A percentile compares a stretch with the other conserved stretches of the same genome.
Conservation (phyloP, 2,113 vertebrate genomes). For the Ibidorhyncha struthersii region DNA sequence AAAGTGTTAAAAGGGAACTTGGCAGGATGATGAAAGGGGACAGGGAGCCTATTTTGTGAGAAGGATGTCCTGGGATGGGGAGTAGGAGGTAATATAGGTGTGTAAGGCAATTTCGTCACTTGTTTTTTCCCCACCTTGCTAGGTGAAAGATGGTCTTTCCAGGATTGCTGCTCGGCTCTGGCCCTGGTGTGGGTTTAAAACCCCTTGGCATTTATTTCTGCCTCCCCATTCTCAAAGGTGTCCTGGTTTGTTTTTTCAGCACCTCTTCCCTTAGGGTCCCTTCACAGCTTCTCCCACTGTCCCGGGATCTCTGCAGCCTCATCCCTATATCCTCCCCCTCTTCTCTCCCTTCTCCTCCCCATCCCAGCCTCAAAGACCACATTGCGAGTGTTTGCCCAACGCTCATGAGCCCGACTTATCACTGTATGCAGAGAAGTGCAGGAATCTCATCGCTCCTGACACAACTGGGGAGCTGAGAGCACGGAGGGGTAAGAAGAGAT, state of each 20-base stretch:
- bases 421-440: neutral
- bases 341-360: neutral
- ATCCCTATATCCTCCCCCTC: neutral
- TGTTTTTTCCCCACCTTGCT: neutral
- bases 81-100: neutral
- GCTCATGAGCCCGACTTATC: neutral
- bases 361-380: neutral
- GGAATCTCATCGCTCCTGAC: neutral
- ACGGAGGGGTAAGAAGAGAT: neutral
- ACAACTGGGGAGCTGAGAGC: neutral
- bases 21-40: neutral
- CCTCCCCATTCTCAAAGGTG: neutral
- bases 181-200: neutral
- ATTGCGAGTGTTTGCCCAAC: neutral
- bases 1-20: neutral
- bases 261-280: neutral
- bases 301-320: neutral
- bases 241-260: neutral
- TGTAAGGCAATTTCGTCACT: neutral
- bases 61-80: neutral
- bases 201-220: neutral
- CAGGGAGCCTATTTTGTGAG: neutral
- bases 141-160: neutral
- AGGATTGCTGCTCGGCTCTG: neutral
- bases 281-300: neutral